Percentiles rank a stretch among this genome's conserved stretches.
These are phyloP conservation scores for Antechinus flavipes DNA, from an alignment of 2,113 vertebrate genomes.

Conservation along the genomic window DNA sequence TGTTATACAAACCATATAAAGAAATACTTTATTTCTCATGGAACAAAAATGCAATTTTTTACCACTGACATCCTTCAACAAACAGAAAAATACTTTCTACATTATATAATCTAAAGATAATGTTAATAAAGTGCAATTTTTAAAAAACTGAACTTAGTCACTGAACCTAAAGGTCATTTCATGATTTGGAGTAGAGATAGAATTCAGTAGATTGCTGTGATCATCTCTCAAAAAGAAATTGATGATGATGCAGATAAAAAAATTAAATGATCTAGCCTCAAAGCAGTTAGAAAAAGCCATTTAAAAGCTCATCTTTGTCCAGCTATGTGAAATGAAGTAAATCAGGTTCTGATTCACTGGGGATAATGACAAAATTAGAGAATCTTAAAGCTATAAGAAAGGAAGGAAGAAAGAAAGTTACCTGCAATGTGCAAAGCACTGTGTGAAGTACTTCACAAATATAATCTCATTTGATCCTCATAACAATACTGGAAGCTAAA, in stretches of 20 bases:
- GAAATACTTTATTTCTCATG: not conserved
- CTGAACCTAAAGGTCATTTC: not conserved
- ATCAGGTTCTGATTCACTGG: not conserved
- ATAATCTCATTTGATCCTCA: not conserved
- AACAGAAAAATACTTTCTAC: not conserved
- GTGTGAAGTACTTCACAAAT: not conserved
- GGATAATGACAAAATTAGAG: not conserved
- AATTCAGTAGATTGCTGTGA: not conserved
- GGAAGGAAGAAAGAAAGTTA: not conserved
- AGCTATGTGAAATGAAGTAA: not conserved
- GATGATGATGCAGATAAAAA: not conserved
- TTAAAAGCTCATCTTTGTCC: not conserved
- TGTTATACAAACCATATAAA: not conserved
- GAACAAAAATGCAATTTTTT: not conserved
- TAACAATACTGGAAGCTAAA: not conserved
- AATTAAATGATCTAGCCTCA: not conserved
- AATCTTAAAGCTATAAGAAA: not conserved
- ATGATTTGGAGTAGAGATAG: not conserved
- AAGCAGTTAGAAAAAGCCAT: not conserved
- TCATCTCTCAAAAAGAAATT: rapidly evolving
- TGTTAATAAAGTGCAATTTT: not conserved
- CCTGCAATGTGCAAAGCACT: not conserved
- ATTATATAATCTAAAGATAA: not conserved
- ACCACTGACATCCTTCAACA: not conserved
- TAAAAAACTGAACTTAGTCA: not conserved